Percentiles rank a stretch among this genome's conserved stretches.
Conservation (phyloP, 2,113 vertebrate genomes). For the Bubalus kerabau region DNA sequence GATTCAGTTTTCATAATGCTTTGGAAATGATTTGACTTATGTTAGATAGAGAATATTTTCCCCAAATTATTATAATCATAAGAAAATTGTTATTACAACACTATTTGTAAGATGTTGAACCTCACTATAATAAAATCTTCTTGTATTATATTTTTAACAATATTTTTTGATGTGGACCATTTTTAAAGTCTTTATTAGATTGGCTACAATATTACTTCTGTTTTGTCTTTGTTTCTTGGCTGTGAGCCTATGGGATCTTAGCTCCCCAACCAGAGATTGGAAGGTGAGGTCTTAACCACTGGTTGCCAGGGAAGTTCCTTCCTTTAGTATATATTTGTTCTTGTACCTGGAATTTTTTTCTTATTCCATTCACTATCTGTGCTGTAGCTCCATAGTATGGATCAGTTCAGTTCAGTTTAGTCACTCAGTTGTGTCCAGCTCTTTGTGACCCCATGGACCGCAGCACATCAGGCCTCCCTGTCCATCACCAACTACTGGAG, state of each 20-base stretch:
- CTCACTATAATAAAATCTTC: neutral
- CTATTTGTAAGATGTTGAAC: neutral
- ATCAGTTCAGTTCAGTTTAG: neutral
- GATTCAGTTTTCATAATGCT: neutral
- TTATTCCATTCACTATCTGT: neutral
- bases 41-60: neutral
- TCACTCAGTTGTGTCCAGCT: neutral
- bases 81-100: neutral
- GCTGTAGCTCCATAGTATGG: neutral
- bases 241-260: neutral
- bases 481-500: neutral
- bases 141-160: neutral
- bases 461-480: neutral
- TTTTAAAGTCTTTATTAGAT: neutral
- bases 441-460: neutral
- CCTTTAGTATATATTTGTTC: neutral
- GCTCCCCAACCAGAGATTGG: neutral
- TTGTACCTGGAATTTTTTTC: neutral
- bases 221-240: neutral
- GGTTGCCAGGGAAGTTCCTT: neutral
- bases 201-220: neutral
- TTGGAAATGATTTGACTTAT: neutral
- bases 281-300: neutral
- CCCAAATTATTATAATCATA: neutral
- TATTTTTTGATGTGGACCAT: neutral